Evolutionary conservation across 2,113 vertebrate species (phyloP).

Genomic region (Blennius ocellaris): DNA sequence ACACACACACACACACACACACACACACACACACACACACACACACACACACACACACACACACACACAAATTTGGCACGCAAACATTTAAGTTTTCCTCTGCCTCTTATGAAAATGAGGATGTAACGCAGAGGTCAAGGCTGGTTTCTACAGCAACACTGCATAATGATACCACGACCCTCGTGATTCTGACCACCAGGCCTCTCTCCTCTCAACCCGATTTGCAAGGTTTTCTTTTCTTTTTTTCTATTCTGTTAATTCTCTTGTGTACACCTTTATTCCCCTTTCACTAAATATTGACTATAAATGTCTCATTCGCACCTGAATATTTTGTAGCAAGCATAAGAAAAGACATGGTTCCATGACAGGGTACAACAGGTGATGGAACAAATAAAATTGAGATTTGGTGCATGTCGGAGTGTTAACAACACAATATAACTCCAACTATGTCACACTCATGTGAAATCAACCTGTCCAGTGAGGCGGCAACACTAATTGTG

Average conservation of each 20-base stretch:
- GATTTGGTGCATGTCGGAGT: no score
- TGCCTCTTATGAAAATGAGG: constrained; percentile 52
- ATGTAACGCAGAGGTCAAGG: constrained; percentile 62
- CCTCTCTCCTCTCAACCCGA: constrained; percentile 23
- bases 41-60: constrained; percentile 23
- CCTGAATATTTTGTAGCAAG: neutral
- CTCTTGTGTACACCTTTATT: no score
- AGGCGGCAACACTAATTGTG: no score
- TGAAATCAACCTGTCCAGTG: no score
- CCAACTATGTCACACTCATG: no score
- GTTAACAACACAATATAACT: no score
- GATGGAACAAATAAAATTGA: no score
- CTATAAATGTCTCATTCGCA: no score
- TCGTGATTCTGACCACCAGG: constrained; percentile 48
- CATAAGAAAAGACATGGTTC: neutral
- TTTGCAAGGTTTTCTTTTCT: neutral
- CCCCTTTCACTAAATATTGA: no score
- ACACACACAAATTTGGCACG: neutral
- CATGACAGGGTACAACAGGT: neutral
- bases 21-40: constrained; percentile 27
- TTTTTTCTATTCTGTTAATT: no score
- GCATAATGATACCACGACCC: constrained; percentile 57
- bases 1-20: neutral
- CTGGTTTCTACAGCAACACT: constrained; percentile 66
- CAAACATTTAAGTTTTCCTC: neutral